Conservation (phyloP, 2,797 vertebrate species). For the Helicolenus hilgendorfi region DNA sequence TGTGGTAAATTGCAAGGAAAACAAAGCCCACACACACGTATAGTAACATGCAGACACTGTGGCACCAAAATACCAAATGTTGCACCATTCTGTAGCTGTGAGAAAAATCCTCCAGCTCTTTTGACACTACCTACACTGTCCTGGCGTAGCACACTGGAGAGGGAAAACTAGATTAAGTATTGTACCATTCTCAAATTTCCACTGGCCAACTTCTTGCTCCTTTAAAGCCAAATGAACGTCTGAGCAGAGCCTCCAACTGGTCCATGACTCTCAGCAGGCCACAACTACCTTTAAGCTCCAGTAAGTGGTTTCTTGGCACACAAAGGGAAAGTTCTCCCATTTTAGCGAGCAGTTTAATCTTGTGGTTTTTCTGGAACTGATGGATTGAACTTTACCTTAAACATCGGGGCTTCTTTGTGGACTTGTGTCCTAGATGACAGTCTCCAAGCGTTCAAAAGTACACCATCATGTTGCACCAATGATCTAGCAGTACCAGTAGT, state of each 20-base stretch:
- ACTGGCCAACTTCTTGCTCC: neutral
- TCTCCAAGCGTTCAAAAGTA: neutral
- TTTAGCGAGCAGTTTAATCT: conserved; percentile 29
- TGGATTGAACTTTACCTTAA: conserved; percentile 17
- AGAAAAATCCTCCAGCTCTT: conserved; percentile 15
- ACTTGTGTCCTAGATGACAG: neutral
- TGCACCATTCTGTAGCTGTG: conserved; percentile 16
- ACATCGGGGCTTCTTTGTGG: neutral
- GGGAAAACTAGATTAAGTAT: conserved; percentile 4
- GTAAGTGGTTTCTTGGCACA: conserved; percentile 66
- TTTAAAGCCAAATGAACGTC: conserved; percentile 8
- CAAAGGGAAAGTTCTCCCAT: conserved; percentile 19
- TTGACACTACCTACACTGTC: neutral
- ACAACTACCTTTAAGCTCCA: conserved; percentile 34
- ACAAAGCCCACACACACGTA: conserved; percentile 44
- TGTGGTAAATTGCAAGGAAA: conserved; percentile 64
- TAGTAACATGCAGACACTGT: conserved; percentile 52
- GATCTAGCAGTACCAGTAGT: neutral
- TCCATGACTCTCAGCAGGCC: conserved; percentile 21
- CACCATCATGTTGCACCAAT: neutral
- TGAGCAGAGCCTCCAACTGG: neutral
- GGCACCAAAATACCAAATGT: conserved; percentile 42
- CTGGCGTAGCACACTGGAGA: neutral
- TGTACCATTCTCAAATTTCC: conserved; percentile 23
- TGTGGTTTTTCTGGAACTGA: conserved; percentile 8